Conservation (phyloP, 2,888 invertebrate species). For the Spilosoma lubricipeda region DNA sequence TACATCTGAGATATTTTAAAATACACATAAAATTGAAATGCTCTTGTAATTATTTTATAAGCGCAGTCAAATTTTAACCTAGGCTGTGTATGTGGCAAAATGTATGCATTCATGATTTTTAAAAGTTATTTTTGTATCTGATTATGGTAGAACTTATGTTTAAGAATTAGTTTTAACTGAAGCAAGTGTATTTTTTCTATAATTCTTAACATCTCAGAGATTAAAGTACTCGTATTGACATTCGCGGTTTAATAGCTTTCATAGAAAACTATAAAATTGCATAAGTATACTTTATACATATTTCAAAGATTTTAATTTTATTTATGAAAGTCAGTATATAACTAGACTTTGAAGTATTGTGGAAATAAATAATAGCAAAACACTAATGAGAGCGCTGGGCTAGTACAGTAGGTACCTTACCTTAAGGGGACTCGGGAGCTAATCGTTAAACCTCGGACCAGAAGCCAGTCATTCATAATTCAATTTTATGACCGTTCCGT, state of each 20-base stretch:
- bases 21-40: background rate
- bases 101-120: slow-evolving; percentile 2
- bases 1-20: background rate
- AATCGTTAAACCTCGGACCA: slow-evolving; percentile 44
- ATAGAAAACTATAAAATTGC: background rate
- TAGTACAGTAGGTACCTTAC: slow-evolving; percentile 32
- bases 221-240: background rate
- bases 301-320: background rate
- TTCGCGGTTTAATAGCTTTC: background rate
- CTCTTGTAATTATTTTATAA: slow-evolving; percentile 3
- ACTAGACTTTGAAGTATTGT: slow-evolving; percentile 36
- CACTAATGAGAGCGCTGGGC: slow-evolving; percentile 43
- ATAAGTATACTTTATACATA: background rate
- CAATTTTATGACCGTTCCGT: slow-evolving; percentile 56
- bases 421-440: slow-evolving; percentile 39
- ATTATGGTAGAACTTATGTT: background rate
- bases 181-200: too few relatives aligned
- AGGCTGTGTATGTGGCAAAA: too few relatives aligned
- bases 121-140: background rate
- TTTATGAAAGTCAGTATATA: slow-evolving; percentile 1
- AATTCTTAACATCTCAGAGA: background rate
- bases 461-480: slow-evolving; percentile 50
- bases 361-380: slow-evolving; percentile 42
- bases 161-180: background rate
- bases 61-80: slow-evolving; percentile 50